Evolutionary conservation across 30 jellyfish, hydroid and myxozoan genomes (phyloP), one percentile per base, ranked within the genome.

Genomic region (Cassiopea andromeda): DNA sequence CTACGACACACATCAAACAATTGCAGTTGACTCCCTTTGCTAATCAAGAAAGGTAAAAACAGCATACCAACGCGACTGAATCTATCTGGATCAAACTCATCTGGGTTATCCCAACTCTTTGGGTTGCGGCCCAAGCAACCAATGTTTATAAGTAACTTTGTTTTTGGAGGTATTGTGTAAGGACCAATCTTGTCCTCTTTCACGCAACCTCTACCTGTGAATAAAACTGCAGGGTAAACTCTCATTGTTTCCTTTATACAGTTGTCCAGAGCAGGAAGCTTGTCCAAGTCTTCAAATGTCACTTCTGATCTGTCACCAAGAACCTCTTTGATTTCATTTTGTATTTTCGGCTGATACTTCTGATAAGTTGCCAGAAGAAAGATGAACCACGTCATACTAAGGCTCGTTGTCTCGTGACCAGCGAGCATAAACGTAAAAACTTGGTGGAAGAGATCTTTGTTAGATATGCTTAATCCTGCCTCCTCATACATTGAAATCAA

Each of bases 171-270:
- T 1, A 86, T 86, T 45, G 19, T 47, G 60, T 75, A 86, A 7
- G 81, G 83, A 16, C 93, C 93, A 1, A 86, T 5, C 57, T 86
- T 75, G 61, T 17, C 83, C 43, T 86, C 93, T 47, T 48, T 48
- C 13, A 48, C 18, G 1, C 84, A 1, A 46, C 45, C 54, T 50
- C 93, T 59, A 14, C 50, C 67, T 18, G 82, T 48, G 44, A 69
- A 44, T n/a, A 48, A 17, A 1, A 77, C 69, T 1, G 73, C 89
- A 15, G 93, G 93, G 68, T 86, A 76, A 1, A 86, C 48, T 61
- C 93, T 59, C 88, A 86, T 58, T 3, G 88, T 18, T 17, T 86
- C 93, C 19, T 75, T 86, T 77, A 86, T 86, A 73, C 93, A 86
- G 73, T 86, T 80, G 79, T 68, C 83, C 2, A 86, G 75, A 8